Conservation (phyloP, 2,113 vertebrate genomes). For the Rynchops niger region DNA sequence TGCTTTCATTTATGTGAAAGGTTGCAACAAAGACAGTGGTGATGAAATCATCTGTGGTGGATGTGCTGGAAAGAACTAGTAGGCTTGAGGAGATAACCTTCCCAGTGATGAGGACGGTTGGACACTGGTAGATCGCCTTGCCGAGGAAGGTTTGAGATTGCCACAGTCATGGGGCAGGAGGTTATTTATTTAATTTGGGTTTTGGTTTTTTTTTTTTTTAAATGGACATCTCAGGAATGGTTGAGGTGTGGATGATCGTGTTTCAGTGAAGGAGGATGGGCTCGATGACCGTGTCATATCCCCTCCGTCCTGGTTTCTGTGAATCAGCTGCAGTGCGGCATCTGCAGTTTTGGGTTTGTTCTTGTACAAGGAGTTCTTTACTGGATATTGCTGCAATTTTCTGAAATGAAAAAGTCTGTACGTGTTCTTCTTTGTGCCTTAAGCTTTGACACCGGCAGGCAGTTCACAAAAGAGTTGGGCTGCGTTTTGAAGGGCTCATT, state of each 20-base stretch:
- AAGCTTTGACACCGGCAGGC: background rate
- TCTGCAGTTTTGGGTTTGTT: background rate
- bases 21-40: background rate
- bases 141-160: background rate
- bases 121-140: background rate
- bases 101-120: background rate
- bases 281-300: background rate
- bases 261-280: background rate
- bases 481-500: background rate
- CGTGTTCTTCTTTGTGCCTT: background rate
- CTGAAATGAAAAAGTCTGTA: background rate
- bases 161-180: fast-evolving
- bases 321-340: background rate
- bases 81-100: background rate
- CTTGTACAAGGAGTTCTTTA: background rate
- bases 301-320: background rate
- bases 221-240: fast-evolving
- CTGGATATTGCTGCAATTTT: background rate
- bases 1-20: background rate
- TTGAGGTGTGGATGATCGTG: background rate
- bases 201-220: background rate
- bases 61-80: background rate
- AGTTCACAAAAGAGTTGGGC: background rate
- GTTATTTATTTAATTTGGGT: background rate
- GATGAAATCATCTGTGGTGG: fast-evolving